Conservation (phyloP, 2,888 invertebrate species). For the Synergus itoensis region DNA sequence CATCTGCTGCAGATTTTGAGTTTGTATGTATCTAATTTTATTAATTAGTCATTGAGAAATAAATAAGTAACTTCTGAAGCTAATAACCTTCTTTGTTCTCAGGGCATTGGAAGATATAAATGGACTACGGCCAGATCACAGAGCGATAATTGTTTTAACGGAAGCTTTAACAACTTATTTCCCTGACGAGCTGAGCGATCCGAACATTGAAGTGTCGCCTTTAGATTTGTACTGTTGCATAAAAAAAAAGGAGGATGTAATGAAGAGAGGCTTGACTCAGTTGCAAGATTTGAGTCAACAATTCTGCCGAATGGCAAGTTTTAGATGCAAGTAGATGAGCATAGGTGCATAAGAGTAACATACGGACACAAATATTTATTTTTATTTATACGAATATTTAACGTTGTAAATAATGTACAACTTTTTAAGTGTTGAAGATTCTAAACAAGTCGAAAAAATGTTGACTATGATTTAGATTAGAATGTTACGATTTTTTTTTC, state of each 20-base stretch:
- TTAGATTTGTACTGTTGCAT: constrained; percentile 71
- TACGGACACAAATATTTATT: neutral
- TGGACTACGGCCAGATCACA: constrained; percentile 56
- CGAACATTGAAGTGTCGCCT: constrained; percentile 53
- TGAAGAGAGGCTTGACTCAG: constrained; percentile 68
- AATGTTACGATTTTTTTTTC: neutral
- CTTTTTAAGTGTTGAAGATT: neutral
- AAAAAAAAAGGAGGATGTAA: constrained; percentile 60
- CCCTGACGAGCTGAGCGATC: constrained; percentile 52
- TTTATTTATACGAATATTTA: neutral
- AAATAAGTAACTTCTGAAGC: constrained; percentile 30
- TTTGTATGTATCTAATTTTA: constrained; percentile 59
- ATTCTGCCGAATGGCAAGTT: constrained; percentile 65
- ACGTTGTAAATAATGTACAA: neutral
- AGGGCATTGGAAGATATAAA: constrained; percentile 66
- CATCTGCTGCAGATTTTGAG: constrained; percentile 62
- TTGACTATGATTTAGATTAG: neutral
- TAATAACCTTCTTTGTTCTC: constrained; percentile 47
- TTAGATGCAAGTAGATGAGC: constrained; percentile 8
- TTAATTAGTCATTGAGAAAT: constrained; percentile 28
- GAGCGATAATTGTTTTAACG: constrained; percentile 61
- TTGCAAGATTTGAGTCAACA: constrained; percentile 69
- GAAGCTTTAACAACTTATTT: constrained; percentile 64
- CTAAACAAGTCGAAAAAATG: neutral
- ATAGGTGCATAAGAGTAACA: neutral